phyloP scores from a whole-genome alignment of 2,888 invertebrate genomes.

The Cheilosia vernalis region DNA sequence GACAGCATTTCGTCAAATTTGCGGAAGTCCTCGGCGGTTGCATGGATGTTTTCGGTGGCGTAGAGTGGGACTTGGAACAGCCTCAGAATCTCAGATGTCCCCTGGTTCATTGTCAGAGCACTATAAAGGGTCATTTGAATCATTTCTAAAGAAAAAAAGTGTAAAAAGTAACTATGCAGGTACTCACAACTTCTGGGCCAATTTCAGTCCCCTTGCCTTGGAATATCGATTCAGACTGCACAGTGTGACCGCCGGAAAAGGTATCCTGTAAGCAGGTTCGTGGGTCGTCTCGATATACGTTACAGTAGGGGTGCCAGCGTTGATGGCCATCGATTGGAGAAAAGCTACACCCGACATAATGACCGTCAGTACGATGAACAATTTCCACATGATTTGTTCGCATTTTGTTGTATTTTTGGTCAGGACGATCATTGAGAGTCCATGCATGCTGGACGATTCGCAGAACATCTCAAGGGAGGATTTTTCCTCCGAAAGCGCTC shows the following conservation, averaged over 20 bases:
- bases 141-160: too few relatives aligned
- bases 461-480: constrained; percentile 80
- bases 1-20: constrained; percentile 75
- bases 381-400: constrained; percentile 84
- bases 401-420: constrained; percentile 77
- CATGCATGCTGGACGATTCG: constrained; percentile 81
- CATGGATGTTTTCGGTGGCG: constrained; percentile 64
- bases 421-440: constrained; percentile 78
- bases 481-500: not conserved
- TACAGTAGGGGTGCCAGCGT: constrained; percentile 85
- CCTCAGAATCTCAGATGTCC: constrained; percentile 45
- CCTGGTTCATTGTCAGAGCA: not conserved
- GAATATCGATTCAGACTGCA: constrained; percentile 85
- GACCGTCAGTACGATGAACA: constrained; percentile 85
- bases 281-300: constrained; percentile 85
- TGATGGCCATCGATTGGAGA: constrained; percentile 85
- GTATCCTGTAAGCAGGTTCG: constrained; percentile 84
- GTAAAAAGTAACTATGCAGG: too few relatives aligned
- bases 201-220: constrained; percentile 77
- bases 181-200: constrained; percentile 83
- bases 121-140: constrained; percentile 2
- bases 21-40: constrained; percentile 60
- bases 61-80: constrained; percentile 77
- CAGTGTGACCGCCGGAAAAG: constrained; percentile 85
- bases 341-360: constrained; percentile 84